Base-by-base conservation (phyloP, 2,113 vertebrate genomes). In the Sula dactylatra region DNA sequence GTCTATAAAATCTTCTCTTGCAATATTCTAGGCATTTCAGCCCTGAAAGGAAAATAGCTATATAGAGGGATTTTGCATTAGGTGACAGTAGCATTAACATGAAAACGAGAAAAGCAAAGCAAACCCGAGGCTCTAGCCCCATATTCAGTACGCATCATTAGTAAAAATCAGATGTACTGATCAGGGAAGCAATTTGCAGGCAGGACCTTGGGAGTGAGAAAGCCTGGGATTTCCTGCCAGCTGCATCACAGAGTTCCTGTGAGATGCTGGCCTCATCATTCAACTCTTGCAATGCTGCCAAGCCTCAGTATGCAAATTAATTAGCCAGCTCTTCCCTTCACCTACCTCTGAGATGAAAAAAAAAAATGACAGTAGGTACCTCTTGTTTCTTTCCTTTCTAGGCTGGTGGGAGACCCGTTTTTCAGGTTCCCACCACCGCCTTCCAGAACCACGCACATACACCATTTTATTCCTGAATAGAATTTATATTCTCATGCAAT, bases 211-310 rank as follows among this genome's bases (percentile, higher is more conserved):
- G 18, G 61, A 86, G 13, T 44, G 18, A 91, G 42, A 89, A 91
- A 87, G 81, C 38, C 49, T 79, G 62, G 74, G 83, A 62, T 96
- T 88, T 97, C 71, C 79, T 91, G 69, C 66, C 84, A 95, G 62
- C 84, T 94, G 58, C 59, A 86, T 77, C 58, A 89, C 45, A 58
- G 74, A 36, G 38, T 31, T 91, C 54, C 85, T 92, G 70, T 66
- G 84, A 94, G 78, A 74, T 80, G 42, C 47, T 95, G 71, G 58
- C 67, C 52, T 92, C 85, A 84, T 85, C 84, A 44, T 38, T 91
- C 74, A 82, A 54, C n/a, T 45, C 31, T 66, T 64, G 38, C 54
- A 77, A 44, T 64, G 55, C 71, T 94, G 94, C 91, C 78, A 97
- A 94, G 29, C 13, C 50, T 36, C 44, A 34, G 11, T 70, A 77